Evolutionary conservation across 2,888 invertebrate genomes (phyloP), one percentile per base, ranked within the genome.

Genomic region (Eilema caniola): DNA sequence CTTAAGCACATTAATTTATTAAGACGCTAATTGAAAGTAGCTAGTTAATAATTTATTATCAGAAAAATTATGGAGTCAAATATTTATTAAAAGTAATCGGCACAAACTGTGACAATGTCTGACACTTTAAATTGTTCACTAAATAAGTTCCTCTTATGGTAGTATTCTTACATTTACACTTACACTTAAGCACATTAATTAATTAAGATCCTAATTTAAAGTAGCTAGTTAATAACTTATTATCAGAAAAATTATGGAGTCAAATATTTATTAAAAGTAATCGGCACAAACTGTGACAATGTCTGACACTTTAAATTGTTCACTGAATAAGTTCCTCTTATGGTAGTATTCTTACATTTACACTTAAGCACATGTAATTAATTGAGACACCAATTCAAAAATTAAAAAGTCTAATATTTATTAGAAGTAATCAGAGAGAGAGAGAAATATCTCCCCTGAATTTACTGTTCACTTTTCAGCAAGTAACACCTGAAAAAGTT

Each of bases 401-500:
- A n/a, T 7, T 14, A 31, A n/a, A 7, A 14, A 64, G 14, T n/a
- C 5, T 16, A 64, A 5, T 28, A 53, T 28, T 47, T 11, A 53
- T 47, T 53, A 28, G 4, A 28, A 64, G 25, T 20, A 31, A 28
- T 28, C 0, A 16, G 24, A 25, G 10, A 23, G 53, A 16, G 24
- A 25, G 10, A 23, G 53, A 31, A 31, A 62, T n/a, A 8, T n/a
- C 53, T n/a, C n/a, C n/a, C n/a, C n/a, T n/a, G 53, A n/a, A 53
- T 53, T 59, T 25, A 24, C 24, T 24, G 16, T 24, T 59, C 24
- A 25, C 14, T 59, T 59, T 57, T 59, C 7, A 53, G 53, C n/a
- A 53, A 53, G 20, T n/a, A 53, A 53, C 53, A n/a, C n/a, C 53
- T n/a, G 53, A n/a, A 23, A 69, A 72, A 69, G 69, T 72, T 69